Base-by-base conservation (phyloP, 1,140 invertebrate genomes). In the Phymastichus coffea region DNA sequence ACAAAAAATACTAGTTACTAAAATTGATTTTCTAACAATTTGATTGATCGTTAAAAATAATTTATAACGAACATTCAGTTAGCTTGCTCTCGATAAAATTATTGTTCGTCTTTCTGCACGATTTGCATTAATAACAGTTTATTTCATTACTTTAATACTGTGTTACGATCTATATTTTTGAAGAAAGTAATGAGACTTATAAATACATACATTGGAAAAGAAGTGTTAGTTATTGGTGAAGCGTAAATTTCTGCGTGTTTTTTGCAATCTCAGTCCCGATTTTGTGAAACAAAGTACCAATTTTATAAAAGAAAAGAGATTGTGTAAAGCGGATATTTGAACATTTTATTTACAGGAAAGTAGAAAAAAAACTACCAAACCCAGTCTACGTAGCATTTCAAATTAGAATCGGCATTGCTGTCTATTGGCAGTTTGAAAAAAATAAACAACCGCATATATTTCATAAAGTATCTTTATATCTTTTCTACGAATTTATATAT, bases 401-500 rank as follows among this genome's bases (percentile, higher is more conserved):
- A n/a, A 59, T 26, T 43, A 52, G 30, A 26, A 46, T 17, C 2
- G 22, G 15, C 1, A 17, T 43, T 61, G 37, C 51, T 54, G 10
- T 54, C 43, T 40, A 55, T 35, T 49, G 10, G 17, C 25, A 28
- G 52, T 35, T 19, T 41, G 22, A 49, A 46, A 28, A n/a, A n/a
- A 14, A 52, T 33, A 33, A 33, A 12, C 28, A 33, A 22, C 19
- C 47, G 51, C 22, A 8, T 43, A 26, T 17, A 43, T 61, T 61
- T 61, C 51, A 48, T 55, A 37, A 49, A 48, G 47, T 48, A 61
- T 55, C 59, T 61, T 61, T 61, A 44, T 61, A 57, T 66, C 51
- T 66, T 66, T 63, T 66, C 47, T 63, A 65, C 57, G 63, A 66
- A 56, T 66, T 66, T 66, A 49, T 66, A n/a, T n/a, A 66, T 57